Evolutionary conservation across 2,113 vertebrate species (phyloP).

Genomic region (Ariopsis seemanni): DNA sequence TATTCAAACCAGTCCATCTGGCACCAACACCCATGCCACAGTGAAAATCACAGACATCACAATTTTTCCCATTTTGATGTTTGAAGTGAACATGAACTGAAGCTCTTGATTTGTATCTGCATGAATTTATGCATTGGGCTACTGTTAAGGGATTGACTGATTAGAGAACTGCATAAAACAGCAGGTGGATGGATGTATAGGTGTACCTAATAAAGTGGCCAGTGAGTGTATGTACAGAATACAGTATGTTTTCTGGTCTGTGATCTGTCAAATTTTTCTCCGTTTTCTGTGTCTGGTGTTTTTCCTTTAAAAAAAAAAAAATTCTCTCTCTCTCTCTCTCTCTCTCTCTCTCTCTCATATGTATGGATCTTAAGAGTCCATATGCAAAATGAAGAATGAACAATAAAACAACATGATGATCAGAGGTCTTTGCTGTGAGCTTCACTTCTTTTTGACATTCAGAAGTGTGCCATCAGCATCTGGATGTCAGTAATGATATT

Average conservation of each 20-base stretch:
- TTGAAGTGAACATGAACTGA: too few species aligned
- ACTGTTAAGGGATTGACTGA: too few species aligned
- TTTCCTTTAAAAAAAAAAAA: neutral
- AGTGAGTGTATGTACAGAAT: neutral
- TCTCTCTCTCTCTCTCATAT: constrained; percentile 55
- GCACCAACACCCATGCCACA: too few species aligned
- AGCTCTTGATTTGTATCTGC: too few species aligned
- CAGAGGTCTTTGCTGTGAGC: neutral
- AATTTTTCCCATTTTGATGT: too few species aligned
- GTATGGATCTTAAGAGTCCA: constrained; percentile 69
- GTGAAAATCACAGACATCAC: too few species aligned
- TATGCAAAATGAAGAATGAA: constrained; percentile 69
- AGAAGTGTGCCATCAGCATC: neutral
- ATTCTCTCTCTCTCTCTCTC: constrained; percentile 44
- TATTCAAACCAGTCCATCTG: too few species aligned
- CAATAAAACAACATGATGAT: constrained; percentile 13
- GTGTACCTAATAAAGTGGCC: too few species aligned
- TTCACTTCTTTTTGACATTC: neutral
- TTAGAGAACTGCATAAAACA: too few species aligned
- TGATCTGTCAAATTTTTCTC: neutral
- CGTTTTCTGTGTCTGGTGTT: constrained; percentile 17
- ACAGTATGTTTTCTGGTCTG: neutral
- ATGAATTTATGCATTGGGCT: too few species aligned
- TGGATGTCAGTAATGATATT: neutral
- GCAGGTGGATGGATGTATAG: too few species aligned